A percentile compares a stretch with the other conserved stretches of the same genome.
phyloP scores from a whole-genome alignment of 2,888 invertebrate species.

The Penaeus monodon region DNA sequence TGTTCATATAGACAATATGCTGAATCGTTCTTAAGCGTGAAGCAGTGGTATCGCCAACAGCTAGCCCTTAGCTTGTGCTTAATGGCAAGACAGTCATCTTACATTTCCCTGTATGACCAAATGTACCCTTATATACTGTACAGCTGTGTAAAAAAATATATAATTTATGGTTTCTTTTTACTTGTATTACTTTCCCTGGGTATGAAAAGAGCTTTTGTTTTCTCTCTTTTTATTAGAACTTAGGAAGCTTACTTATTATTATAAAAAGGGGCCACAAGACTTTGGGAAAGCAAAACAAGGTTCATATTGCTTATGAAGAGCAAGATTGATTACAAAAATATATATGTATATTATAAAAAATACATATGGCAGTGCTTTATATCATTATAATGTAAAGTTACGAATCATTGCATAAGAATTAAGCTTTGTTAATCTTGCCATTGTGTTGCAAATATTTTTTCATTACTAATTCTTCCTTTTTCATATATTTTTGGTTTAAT shows the following conservation, averaged over 20 bases:
- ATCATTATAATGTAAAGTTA: too few relatives aligned
- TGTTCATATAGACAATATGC: constrained; percentile 10
- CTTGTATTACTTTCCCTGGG: constrained; percentile 21
- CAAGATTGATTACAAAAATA: too few relatives aligned
- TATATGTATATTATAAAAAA: too few relatives aligned
- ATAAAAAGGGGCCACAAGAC: too few relatives aligned
- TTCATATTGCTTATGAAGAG: too few relatives aligned
- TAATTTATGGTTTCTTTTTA: constrained; percentile 52
- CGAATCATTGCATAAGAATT: too few relatives aligned
- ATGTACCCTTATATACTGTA: constrained; percentile 50
- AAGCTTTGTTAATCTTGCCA: too few relatives aligned
- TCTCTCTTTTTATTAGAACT: not conserved
- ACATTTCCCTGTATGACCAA: constrained; percentile 34
- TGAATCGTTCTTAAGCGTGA: not conserved
- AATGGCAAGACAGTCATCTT: constrained; percentile 35
- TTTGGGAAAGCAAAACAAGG: too few relatives aligned
- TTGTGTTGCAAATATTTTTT: too few relatives aligned
- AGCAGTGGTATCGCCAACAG: constrained; percentile 4
- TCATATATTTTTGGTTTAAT: too few relatives aligned
- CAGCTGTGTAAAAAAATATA: constrained; percentile 53
- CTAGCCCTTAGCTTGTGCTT: constrained; percentile 32
- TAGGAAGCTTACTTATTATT: not conserved
- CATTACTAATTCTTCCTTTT: too few relatives aligned
- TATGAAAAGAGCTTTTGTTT: not conserved
- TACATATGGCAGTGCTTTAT: too few relatives aligned